phyloP scores from a whole-genome alignment of 1,140 invertebrate species.

The Nilaparvata lugens region DNA sequence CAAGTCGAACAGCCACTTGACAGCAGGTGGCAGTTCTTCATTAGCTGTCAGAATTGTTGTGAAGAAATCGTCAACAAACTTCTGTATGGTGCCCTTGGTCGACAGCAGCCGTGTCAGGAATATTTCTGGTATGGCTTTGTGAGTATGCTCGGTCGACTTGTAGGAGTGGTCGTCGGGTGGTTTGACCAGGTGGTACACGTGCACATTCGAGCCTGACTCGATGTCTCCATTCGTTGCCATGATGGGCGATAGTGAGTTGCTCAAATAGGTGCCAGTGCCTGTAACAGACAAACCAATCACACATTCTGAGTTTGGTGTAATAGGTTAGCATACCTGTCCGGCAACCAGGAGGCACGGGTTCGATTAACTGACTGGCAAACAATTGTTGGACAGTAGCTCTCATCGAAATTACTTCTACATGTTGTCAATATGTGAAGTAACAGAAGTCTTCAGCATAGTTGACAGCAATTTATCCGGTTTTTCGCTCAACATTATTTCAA shows the following conservation, averaged over 20 bases:
- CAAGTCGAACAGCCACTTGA: conserved; percentile 94
- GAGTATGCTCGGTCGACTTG: conserved; percentile 61
- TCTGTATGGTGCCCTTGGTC: conserved; percentile 91
- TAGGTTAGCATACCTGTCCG: too few species aligned
- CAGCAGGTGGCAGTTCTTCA: conserved; percentile 78
- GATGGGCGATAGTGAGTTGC: conserved; percentile 64
- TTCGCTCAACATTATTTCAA: too few species aligned
- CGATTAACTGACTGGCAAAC: too few species aligned
- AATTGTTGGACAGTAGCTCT: too few species aligned
- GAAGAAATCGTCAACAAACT: conserved; percentile 94
- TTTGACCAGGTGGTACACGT: conserved; percentile 76
- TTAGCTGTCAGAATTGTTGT: conserved; percentile 80
- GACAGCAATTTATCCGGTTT: too few species aligned
- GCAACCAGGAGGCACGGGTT: too few species aligned
- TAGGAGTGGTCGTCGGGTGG: conserved; percentile 58
- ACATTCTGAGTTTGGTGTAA: too few species aligned
- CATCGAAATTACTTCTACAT: too few species aligned
- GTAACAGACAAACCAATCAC: too few species aligned
- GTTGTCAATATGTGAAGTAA: too few species aligned
- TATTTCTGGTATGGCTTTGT: conserved; percentile 92
- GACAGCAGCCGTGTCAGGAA: conserved; percentile 86
- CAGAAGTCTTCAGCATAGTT: too few species aligned
- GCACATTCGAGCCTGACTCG: conserved; percentile 55
- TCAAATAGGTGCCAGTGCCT: conserved; percentile 58
- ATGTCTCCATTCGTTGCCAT: conserved; percentile 66